phyloP scores from a whole-genome alignment of 2,888 invertebrate genomes.

The Trichopria drosophilae region DNA sequence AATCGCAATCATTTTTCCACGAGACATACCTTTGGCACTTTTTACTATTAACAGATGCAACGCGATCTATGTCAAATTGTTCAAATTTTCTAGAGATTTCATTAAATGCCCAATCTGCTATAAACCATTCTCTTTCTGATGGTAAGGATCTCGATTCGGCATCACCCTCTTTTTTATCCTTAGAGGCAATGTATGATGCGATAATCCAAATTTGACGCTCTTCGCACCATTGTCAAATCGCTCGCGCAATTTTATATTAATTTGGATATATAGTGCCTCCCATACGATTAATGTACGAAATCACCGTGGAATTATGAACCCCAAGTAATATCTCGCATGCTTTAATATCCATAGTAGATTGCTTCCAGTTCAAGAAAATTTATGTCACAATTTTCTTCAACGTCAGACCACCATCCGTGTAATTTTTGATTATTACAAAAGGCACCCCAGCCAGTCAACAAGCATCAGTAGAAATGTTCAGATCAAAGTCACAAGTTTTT shows the following conservation, averaged over 20 bases:
- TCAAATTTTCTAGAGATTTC: background rate
- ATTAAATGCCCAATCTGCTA: background rate
- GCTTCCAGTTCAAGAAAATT: conserved; percentile 6
- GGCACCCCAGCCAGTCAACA: conserved; percentile 8
- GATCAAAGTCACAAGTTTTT: too few relatives aligned
- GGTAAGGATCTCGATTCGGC: background rate
- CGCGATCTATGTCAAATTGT: background rate
- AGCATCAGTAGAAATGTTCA: too few relatives aligned
- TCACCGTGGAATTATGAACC: too few relatives aligned
- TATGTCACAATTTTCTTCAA: conserved; percentile 2
- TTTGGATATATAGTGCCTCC: too few relatives aligned
- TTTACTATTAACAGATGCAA: conserved; percentile 10
- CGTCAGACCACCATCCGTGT: conserved; percentile 2
- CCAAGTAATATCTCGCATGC: too few relatives aligned
- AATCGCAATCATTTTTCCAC: conserved; percentile 14
- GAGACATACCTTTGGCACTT: conserved; percentile 15
- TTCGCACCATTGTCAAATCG: too few relatives aligned
- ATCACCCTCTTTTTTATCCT: too few relatives aligned
- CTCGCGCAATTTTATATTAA: too few relatives aligned
- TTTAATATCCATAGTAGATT: too few relatives aligned
- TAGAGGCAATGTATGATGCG: too few relatives aligned
- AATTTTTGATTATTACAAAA: background rate
- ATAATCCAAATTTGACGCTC: too few relatives aligned
- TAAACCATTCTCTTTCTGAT: conserved; percentile 1
- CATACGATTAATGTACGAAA: too few relatives aligned